Percentiles rank a stretch among this genome's conserved stretches.
Evolutionary conservation across 2,113 vertebrate genomes (phyloP).

Genomic region (Plecotus auritus): DNA sequence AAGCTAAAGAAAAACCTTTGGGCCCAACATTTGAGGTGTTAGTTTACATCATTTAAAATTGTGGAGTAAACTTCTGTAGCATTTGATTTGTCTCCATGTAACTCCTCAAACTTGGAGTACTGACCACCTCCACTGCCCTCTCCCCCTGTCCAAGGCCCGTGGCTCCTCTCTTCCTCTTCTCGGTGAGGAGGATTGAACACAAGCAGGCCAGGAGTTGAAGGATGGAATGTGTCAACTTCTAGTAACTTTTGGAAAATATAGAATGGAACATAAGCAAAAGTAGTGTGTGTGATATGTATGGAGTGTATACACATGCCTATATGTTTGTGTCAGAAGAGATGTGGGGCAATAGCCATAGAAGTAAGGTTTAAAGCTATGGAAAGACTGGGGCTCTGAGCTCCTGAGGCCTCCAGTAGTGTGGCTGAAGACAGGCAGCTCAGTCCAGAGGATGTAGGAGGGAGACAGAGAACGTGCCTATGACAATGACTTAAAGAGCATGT

Average conservation of each 20-base stretch:
- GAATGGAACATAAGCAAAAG: not conserved
- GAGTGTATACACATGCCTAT: rapidly evolving
- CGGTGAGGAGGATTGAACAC: no score
- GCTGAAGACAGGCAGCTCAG: not conserved
- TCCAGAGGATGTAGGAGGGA: not conserved
- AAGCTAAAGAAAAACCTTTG: not conserved
- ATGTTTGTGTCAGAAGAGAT: not conserved
- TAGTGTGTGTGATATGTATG: not conserved
- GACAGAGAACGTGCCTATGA: not conserved
- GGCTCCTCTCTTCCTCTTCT: not conserved
- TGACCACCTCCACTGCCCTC: not conserved
- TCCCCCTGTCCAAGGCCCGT: rapidly evolving
- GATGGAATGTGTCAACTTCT: not conserved
- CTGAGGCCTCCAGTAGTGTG: not conserved
- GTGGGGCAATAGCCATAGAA: not conserved
- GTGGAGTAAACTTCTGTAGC: no score
- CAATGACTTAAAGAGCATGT: no score
- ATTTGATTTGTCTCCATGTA: not conserved
- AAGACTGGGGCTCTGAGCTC: not conserved
- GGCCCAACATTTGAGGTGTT: not conserved
- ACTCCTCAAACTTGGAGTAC: not conserved
- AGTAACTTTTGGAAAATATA: not conserved
- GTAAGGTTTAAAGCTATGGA: not conserved
- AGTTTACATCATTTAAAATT: not conserved
- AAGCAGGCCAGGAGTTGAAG: not conserved